Conservation (phyloP, 2,888 invertebrate species). For the Sturmia bella region DNA sequence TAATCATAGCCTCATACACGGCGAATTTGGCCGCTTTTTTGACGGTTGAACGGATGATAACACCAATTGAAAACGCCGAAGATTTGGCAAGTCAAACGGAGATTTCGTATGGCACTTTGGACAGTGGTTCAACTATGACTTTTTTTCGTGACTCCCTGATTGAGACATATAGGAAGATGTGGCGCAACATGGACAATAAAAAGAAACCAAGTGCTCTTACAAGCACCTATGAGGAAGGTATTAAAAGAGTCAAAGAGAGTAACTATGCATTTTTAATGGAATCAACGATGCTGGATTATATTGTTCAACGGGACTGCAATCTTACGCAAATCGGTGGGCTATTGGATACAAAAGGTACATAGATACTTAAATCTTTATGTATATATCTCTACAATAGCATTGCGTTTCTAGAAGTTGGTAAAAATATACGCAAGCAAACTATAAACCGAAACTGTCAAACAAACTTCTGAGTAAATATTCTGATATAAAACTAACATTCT, state of each 20-base stretch:
- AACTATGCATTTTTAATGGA: conserved; percentile 99
- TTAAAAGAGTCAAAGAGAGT: conserved; percentile 91
- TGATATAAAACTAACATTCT: too few relatives aligned
- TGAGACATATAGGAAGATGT: conserved; percentile 96
- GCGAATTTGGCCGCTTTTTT: conserved; percentile 97
- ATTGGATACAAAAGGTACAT: conserved; percentile 80
- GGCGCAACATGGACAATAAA: conserved; percentile 94
- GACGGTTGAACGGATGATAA: conserved; percentile 97
- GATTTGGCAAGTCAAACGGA: conserved; percentile 96
- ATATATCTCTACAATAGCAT: too few relatives aligned
- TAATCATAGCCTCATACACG: conserved; percentile 98
- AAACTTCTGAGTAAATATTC: too few relatives aligned
- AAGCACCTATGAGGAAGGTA: conserved; percentile 94
- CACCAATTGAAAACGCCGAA: conserved; percentile 97
- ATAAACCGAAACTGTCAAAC: too few relatives aligned
- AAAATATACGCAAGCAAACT: too few relatives aligned
- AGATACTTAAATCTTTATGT: too few relatives aligned
- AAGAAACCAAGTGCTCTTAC: conserved; percentile 91
- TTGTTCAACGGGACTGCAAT: conserved; percentile 97
- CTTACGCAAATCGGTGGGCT: conserved; percentile 97
- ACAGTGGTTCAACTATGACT: conserved; percentile 97
- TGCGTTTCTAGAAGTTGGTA: too few relatives aligned
- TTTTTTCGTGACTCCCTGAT: conserved; percentile 97
- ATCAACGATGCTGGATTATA: conserved; percentile 98
- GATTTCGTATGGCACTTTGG: conserved; percentile 96